Conservation (phyloP, 2,113 vertebrate genomes). For the Crotalus tigris region DNA sequence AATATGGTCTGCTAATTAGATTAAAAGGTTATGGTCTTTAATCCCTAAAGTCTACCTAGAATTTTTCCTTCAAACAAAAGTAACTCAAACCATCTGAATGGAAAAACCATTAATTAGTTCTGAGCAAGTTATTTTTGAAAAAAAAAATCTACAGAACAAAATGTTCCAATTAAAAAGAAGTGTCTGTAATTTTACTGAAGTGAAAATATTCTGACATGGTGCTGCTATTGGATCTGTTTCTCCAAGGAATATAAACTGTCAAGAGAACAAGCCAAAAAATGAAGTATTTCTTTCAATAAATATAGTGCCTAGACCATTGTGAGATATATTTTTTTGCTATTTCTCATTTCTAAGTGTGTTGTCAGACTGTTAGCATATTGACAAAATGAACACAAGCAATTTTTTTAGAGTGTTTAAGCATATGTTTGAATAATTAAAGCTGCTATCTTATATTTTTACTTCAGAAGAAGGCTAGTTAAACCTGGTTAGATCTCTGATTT, state of each 20-base stretch:
- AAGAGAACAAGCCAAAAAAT: conserved; percentile 20
- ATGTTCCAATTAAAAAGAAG: background rate
- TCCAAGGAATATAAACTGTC: conserved; percentile 35
- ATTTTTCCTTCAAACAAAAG: conserved; percentile 12
- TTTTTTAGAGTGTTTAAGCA: background rate
- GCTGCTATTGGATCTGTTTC: conserved; percentile 24
- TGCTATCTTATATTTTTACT: background rate
- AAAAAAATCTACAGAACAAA: background rate
- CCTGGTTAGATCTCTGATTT: background rate
- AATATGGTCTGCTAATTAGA: conserved; percentile 29
- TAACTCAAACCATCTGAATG: conserved; percentile 12
- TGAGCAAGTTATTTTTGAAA: background rate
- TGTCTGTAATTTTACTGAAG: conserved; percentile 21
- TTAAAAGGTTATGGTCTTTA: conserved; percentile 11
- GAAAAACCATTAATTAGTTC: conserved; percentile 21
- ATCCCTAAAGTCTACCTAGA: conserved; percentile 22
- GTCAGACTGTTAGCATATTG: conserved; percentile 5
- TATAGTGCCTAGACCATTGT: background rate
- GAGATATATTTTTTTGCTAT: conserved; percentile 8
- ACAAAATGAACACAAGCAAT: background rate
- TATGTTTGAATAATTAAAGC: background rate
- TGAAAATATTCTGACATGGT: conserved; percentile 23
- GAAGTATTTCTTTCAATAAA: conserved; percentile 24
- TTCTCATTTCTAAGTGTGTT: conserved; percentile 8
- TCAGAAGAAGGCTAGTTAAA: background rate